phyloP scores from a whole-genome alignment of 2,113 vertebrate species.

The Psittacara wagleri region DNA sequence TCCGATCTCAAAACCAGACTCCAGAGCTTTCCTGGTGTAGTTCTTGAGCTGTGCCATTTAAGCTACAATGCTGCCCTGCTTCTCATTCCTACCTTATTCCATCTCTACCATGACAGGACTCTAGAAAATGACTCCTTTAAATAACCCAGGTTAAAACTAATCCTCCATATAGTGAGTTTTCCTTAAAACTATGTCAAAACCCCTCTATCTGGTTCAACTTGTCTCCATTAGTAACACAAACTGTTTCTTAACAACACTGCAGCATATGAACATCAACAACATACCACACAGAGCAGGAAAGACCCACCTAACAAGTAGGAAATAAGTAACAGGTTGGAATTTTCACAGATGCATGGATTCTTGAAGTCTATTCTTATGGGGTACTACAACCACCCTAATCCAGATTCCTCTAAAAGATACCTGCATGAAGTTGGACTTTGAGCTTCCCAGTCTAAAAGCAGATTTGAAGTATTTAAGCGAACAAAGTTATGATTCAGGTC shows the following conservation, averaged over 20 bases:
- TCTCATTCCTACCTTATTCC: not conserved
- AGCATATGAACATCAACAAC: not conserved
- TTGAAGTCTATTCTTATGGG: not conserved
- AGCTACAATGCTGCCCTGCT: not conserved
- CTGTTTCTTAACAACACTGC: not conserved
- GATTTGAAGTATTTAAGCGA: not conserved
- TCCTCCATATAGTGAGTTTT: not conserved
- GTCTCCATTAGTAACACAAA: not conserved
- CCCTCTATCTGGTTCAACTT: not conserved
- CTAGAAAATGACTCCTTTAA: not conserved
- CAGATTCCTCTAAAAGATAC: not conserved
- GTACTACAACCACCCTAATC: not conserved
- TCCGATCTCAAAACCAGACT: not conserved
- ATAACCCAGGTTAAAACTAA: not conserved
- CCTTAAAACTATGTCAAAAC: not conserved
- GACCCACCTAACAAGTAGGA: not conserved
- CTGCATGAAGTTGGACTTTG: not conserved
- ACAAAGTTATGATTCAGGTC: not conserved
- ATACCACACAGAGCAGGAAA: not conserved
- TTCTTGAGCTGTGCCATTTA: not conserved
- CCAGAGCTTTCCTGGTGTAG: not conserved
- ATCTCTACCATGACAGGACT: not conserved
- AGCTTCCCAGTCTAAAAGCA: not conserved
- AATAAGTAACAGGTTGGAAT: not conserved
- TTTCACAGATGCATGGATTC: not conserved